Evolutionary conservation across 2,113 vertebrate species (phyloP).

Genomic region (Aptenodytes forsteri): DNA sequence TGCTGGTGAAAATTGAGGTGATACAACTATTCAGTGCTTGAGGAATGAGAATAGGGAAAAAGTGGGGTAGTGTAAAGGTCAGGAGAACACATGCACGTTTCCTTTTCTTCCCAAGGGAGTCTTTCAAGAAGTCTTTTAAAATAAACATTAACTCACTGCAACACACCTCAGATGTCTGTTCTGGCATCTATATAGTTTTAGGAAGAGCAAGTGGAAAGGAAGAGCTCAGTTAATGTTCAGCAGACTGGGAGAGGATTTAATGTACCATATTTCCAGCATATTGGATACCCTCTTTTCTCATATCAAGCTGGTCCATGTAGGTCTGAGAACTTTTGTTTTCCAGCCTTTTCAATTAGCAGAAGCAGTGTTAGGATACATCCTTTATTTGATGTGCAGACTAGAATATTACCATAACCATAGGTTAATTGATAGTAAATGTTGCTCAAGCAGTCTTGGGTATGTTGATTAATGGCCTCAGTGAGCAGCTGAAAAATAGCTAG

Average conservation of each 20-base stretch:
- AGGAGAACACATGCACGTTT: not conserved
- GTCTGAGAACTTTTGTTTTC: slow-evolving; percentile 30
- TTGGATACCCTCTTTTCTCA: not conserved
- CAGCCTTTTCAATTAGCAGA: not conserved
- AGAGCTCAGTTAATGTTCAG: not conserved
- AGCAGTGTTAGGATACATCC: not conserved
- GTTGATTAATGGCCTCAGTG: slow-evolving; percentile 77
- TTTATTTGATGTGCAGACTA: not conserved
- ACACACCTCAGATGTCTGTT: not conserved
- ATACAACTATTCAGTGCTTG: not conserved
- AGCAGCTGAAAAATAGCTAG: slow-evolving; percentile 44
- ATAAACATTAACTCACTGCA: not conserved
- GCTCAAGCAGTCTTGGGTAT: slow-evolving; percentile 65
- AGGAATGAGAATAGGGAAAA: not conserved
- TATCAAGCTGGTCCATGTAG: not conserved
- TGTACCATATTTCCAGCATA: not conserved
- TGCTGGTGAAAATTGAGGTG: not conserved
- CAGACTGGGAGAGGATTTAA: not conserved
- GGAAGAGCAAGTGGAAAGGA: not conserved
- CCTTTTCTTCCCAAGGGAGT: not conserved
- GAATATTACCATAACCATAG: slow-evolving; percentile 61
- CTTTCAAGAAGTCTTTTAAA: not conserved
- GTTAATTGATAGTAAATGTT: slow-evolving; percentile 85
- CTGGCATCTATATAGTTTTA: not conserved
- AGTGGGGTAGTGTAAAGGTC: not conserved